Evolutionary conservation across 2,113 vertebrate genomes (phyloP).

Genomic region (Daboia siamensis): DNA sequence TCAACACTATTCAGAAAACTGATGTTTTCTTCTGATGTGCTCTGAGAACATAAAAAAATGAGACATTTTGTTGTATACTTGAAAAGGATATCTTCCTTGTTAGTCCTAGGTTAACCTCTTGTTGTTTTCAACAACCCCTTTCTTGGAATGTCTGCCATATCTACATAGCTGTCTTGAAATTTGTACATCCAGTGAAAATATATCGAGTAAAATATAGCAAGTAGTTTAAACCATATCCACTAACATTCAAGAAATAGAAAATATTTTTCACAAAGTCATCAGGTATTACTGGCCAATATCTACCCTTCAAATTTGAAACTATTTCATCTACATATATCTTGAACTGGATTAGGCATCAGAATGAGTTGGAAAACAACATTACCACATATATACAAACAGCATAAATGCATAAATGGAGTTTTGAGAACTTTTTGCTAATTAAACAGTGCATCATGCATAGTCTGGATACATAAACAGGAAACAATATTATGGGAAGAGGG

Average conservation of each 20-base stretch:
- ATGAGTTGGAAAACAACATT: constrained; percentile 47
- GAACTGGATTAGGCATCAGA: constrained; percentile 41
- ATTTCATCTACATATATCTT: constrained; percentile 43
- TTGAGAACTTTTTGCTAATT: constrained; percentile 34
- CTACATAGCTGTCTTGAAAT: constrained; percentile 53
- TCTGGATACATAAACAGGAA: constrained; percentile 55
- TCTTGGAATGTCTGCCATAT: constrained; percentile 49
- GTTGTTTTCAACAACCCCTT: neutral
- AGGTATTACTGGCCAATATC: constrained; percentile 31
- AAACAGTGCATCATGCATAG: constrained; percentile 52
- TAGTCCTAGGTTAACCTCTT: constrained; percentile 5
- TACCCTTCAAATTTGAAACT: constrained; percentile 40
- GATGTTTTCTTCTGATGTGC: constrained; percentile 74
- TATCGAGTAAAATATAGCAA: constrained; percentile 11
- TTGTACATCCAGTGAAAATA: constrained; percentile 46
- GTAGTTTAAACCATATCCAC: constrained; percentile 14
- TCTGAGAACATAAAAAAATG: constrained; percentile 72
- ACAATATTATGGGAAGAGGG: constrained; percentile 57
- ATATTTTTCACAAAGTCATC: constrained; percentile 36
- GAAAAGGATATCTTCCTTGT: constrained; percentile 29
- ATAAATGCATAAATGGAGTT: constrained; percentile 42
- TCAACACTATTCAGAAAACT: neutral
- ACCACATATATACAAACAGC: constrained; percentile 21
- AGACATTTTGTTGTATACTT: constrained; percentile 58
- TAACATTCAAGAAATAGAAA: neutral